phyloP scores from a whole-genome alignment of 2,797 vertebrate species.

The Gymnodraco acuticeps region DNA sequence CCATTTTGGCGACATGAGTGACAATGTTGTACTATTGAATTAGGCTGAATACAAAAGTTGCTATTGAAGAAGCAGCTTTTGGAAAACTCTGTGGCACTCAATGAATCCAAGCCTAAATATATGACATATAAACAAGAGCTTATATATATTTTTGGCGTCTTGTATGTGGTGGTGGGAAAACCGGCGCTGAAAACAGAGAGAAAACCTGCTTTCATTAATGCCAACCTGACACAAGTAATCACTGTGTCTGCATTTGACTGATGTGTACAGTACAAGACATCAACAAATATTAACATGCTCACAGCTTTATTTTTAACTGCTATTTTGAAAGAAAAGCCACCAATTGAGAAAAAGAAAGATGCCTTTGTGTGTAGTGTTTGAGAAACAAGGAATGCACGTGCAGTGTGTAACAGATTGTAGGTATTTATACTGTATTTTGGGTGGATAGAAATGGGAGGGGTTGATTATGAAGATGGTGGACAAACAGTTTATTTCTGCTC shows the following conservation, averaged over 20 bases:
- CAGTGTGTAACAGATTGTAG: conserved; percentile 5
- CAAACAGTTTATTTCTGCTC: conserved; percentile 76
- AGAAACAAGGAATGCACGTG: not conserved
- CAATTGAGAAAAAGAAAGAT: not conserved
- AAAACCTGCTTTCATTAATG: not conserved
- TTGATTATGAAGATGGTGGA: conserved; percentile 32
- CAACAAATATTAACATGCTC: conserved; percentile 12
- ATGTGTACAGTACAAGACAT: conserved; percentile 9
- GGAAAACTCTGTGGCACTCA: not conserved
- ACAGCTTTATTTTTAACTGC: conserved; percentile 10
- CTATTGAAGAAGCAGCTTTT: not conserved
- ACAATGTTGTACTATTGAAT: not conserved
- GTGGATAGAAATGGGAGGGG: conserved; percentile 13
- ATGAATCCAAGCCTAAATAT: not conserved
- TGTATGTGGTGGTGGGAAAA: not conserved
- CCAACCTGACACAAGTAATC: conserved; percentile 1
- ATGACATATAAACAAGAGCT: not conserved
- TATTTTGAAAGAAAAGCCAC: not conserved
- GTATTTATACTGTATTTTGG: conserved; percentile 6
- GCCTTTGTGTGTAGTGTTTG: not conserved
- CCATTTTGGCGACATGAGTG: not conserved
- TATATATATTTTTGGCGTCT: not conserved
- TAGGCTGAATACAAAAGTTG: not conserved
- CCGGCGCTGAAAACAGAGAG: not conserved
- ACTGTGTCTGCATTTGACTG: conserved; percentile 11